Conservation (phyloP, 2,797 vertebrate species). For the Micropoecilia bifurca region DNA sequence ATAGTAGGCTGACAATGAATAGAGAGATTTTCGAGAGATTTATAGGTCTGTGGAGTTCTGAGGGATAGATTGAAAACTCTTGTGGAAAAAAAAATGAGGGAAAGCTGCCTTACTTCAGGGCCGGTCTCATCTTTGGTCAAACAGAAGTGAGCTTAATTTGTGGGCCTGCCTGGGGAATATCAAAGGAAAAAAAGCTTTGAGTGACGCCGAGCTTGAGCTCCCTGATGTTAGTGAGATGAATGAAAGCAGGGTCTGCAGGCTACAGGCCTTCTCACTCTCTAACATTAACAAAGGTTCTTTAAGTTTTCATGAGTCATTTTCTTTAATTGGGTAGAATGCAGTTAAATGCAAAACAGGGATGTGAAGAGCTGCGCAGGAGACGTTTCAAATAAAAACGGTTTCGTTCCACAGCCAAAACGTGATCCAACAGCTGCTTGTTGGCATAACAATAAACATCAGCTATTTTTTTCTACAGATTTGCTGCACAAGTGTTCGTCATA, state of each 20-base stretch:
- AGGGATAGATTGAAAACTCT: conserved; percentile 76
- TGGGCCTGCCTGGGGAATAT: conserved; percentile 81
- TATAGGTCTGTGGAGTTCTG: conserved; percentile 73
- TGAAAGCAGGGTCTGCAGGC: conserved; percentile 75
- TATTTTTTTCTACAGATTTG: not conserved
- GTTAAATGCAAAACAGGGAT: conserved; percentile 44
- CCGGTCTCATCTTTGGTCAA: conserved; percentile 79
- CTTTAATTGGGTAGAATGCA: conserved; percentile 63
- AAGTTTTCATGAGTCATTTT: conserved; percentile 67
- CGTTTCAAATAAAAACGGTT: not conserved
- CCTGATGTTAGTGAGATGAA: conserved; percentile 81
- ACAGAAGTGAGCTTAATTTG: conserved; percentile 84
- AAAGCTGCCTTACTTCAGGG: conserved; percentile 73
- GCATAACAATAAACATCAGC: not conserved
- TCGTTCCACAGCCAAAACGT: not conserved
- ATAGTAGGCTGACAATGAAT: conserved; percentile 71
- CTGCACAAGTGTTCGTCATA: not conserved
- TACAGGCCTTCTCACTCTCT: conserved; percentile 74
- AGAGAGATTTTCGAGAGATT: conserved; percentile 79
- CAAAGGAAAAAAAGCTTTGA: conserved; percentile 78
- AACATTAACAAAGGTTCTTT: conserved; percentile 74
- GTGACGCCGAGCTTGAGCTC: conserved; percentile 75
- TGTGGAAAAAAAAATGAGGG: conserved; percentile 70
- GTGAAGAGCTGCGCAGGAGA: conserved; percentile 27
- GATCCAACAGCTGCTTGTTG: not conserved